Percentiles rank a stretch among this genome's conserved stretches.
phyloP scores from a whole-genome alignment of 2,797 vertebrate genomes.

The Miichthys miiuy region DNA sequence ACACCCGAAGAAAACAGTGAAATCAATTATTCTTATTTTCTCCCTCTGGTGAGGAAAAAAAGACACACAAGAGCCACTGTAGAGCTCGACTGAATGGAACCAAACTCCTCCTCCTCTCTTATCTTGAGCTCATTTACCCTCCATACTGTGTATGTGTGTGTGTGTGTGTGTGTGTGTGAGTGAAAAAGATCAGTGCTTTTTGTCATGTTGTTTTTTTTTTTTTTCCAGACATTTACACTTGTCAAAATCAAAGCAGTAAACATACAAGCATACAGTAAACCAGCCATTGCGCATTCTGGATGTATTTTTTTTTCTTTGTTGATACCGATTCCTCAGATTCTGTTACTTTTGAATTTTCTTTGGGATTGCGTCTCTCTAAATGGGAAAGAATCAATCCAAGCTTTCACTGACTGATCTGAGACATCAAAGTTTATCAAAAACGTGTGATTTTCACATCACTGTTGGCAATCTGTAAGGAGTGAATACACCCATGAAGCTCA shows the following conservation, averaged over 20 bases:
- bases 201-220: constrained; percentile 28
- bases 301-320: too few relatives aligned
- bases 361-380: background rate
- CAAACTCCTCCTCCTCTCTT: constrained; percentile 62
- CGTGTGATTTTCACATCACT: background rate
- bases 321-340: too few relatives aligned
- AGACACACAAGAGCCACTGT: constrained; percentile 36
- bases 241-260: constrained; percentile 30
- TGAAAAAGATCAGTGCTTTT: constrained; percentile 9
- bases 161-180: constrained; percentile 21
- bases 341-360: too few relatives aligned
- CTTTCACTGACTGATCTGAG: background rate
- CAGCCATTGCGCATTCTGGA: too few relatives aligned
- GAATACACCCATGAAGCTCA: background rate
- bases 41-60: constrained; percentile 43
- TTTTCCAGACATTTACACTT: constrained; percentile 29
- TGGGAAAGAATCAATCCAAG: background rate
- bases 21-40: constrained; percentile 82
- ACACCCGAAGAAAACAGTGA: constrained; percentile 87
- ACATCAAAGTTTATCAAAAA: background rate
- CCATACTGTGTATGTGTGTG: constrained; percentile 12
- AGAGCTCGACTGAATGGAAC: constrained; percentile 55
- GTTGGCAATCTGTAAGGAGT: background rate
- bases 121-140: constrained; percentile 62
- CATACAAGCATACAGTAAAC: background rate